A percentile compares a stretch with the other conserved stretches of the same genome.
Conservation (phyloP, 37 sponge, comb jelly and placozoan species). For the Cladorhizidae sp. region DNA sequence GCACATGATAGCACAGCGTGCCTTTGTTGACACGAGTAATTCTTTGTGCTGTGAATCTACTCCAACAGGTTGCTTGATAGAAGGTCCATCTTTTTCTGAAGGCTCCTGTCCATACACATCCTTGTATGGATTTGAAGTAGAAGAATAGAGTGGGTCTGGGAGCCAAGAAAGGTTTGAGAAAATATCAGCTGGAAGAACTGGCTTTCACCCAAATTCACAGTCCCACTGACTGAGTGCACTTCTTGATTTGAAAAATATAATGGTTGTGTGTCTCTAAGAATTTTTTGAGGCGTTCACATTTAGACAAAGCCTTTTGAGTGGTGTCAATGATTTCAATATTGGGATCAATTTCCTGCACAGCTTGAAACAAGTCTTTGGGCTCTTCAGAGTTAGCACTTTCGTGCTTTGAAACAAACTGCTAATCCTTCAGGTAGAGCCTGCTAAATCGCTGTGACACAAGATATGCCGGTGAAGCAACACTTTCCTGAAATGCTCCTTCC, state of each 20-base stretch:
- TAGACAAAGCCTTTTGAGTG: neutral
- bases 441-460: slow-evolving; percentile 3
- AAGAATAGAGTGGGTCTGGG: slow-evolving; percentile 6
- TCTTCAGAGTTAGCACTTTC: neutral
- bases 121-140: slow-evolving; percentile 1
- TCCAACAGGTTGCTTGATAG: neutral
- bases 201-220: slow-evolving; percentile 23
- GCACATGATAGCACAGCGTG: neutral
- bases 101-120: slow-evolving; percentile 14
- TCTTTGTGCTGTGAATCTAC: neutral
- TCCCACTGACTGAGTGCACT: slow-evolving; percentile 26
- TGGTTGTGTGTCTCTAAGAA: slow-evolving; percentile 2
- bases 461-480: neutral
- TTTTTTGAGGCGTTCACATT: neutral
- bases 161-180: neutral
- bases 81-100: neutral
- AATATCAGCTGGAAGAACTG: slow-evolving; percentile 4
- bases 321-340: neutral
- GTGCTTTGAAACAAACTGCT: neutral
- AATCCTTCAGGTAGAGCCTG: neutral
- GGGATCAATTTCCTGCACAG: neutral
- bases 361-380: neutral
- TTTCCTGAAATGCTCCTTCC: neutral
- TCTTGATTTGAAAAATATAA: slow-evolving; percentile 35
- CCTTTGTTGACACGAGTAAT: neutral